Conservation (phyloP, 2,888 invertebrate genomes). For the Pecten maximus region DNA sequence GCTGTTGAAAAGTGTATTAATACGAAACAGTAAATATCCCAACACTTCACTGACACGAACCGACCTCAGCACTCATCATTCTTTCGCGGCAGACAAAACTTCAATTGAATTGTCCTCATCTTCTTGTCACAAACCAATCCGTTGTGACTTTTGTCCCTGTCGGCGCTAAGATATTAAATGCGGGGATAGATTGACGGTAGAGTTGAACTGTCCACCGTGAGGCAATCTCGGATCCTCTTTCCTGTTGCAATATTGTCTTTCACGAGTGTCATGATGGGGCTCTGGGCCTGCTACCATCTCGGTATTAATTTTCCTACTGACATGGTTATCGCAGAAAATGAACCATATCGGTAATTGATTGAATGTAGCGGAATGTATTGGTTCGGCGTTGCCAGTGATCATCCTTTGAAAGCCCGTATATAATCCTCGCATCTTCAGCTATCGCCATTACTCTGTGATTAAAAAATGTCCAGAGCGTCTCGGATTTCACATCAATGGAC, state of each 20-base stretch:
- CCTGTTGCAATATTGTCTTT: background rate
- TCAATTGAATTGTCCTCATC: conserved; percentile 33
- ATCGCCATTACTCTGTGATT: background rate
- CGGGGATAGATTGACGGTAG: background rate
- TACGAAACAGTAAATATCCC: background rate
- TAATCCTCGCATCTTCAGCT: background rate
- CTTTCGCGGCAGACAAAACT: conserved; percentile 27
- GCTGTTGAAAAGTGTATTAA: conserved; percentile 2
- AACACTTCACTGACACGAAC: background rate
- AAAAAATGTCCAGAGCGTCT: background rate
- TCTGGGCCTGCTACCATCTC: conserved; percentile 1
- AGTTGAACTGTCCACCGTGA: conserved; percentile 2
- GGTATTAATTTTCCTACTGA: conserved; percentile 38
- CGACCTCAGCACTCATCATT: conserved; percentile 13
- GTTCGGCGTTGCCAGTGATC: background rate
- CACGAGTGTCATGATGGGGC: background rate
- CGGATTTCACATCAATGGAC: background rate
- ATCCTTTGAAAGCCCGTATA: background rate
- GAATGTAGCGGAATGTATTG: conserved; percentile 36
- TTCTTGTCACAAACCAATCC: conserved; percentile 27
- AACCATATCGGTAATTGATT: conserved; percentile 36
- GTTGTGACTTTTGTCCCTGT: conserved; percentile 34
- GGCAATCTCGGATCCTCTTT: background rate
- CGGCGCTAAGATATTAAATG: conserved; percentile 36
- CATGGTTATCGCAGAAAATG: conserved; percentile 36